Conservation (phyloP, 2,888 invertebrate genomes). For the Bombylius major region DNA sequence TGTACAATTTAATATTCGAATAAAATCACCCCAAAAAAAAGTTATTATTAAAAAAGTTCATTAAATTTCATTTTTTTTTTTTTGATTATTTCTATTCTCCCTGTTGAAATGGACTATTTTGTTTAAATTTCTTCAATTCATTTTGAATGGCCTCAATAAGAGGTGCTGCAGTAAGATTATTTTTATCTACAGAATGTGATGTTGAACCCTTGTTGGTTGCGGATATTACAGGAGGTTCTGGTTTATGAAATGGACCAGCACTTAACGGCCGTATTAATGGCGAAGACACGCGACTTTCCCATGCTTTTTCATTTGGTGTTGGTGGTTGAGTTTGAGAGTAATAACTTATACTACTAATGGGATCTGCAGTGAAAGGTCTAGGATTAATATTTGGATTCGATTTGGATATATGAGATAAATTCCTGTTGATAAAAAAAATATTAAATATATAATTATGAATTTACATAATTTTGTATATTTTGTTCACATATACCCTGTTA, state of each 20-base stretch:
- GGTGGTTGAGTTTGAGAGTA: constrained; percentile 27
- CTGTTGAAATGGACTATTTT: too few species aligned
- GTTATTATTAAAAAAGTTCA: too few species aligned
- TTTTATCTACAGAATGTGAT: constrained; percentile 24
- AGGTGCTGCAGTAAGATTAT: constrained; percentile 65
- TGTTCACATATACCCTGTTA: constrained; percentile 21
- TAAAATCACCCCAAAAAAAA: too few species aligned
- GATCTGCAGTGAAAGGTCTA: constrained; percentile 35
- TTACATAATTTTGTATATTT: background rate
- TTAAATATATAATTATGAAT: too few species aligned
- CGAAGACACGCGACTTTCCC: constrained; percentile 41
- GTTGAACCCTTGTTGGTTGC: constrained; percentile 12
- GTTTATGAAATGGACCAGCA: constrained; percentile 49
- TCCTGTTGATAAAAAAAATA: constrained; percentile 15
- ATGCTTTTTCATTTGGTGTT: constrained; percentile 39
- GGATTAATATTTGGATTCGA: constrained; percentile 19
- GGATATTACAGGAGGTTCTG: constrained; percentile 34
- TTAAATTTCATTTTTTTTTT: too few species aligned
- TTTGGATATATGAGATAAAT: constrained; percentile 17
- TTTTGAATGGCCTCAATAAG: constrained; percentile 74
- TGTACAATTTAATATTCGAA: too few species aligned
- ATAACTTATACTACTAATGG: constrained; percentile 13
- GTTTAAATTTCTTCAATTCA: constrained; percentile 41
- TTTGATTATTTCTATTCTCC: too few species aligned
- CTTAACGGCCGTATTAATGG: constrained; percentile 47